A percentile compares a stretch with the other conserved stretches of the same genome.
phyloP scores from a whole-genome alignment of 2,797 vertebrate species.

The Poecile montanus region DNA sequence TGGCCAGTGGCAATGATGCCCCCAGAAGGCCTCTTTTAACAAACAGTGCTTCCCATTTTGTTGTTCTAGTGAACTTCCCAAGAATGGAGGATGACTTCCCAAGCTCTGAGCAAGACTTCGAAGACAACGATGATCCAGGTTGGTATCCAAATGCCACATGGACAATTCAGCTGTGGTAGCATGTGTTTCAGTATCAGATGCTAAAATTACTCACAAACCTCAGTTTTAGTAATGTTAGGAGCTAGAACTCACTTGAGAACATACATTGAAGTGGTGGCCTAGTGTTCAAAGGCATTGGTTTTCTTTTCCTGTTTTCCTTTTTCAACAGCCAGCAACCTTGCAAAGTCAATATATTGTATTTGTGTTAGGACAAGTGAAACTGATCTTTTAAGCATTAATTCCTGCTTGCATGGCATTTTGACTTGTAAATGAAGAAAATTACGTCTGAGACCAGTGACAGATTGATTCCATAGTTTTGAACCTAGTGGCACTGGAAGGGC shows the following conservation, averaged over 20 bases:
- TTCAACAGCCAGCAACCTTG: neutral
- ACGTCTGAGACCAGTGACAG: conserved; percentile 12
- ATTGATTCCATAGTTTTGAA: conserved; percentile 30
- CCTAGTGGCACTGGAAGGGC: neutral
- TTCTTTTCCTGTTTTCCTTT: conserved; percentile 18
- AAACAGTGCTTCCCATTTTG: conserved; percentile 39
- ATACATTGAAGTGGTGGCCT: neutral
- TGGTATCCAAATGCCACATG: conserved; percentile 22
- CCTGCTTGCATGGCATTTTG: conserved; percentile 39
- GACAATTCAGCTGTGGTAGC: neutral
- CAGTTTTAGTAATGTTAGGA: neutral
- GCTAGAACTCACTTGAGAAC: neutral
- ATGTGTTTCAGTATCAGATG: neutral
- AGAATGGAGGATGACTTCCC: conserved; percentile 60
- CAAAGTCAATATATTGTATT: conserved; percentile 56
- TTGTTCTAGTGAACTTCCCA: conserved; percentile 77
- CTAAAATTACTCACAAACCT: neutral
- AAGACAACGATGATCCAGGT: conserved; percentile 67
- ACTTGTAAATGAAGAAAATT: conserved; percentile 54
- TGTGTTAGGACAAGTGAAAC: conserved; percentile 49
- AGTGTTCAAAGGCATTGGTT: neutral
- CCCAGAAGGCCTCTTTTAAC: neutral
- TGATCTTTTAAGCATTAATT: conserved; percentile 53
- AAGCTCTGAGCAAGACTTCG: conserved; percentile 60
- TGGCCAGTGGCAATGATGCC: neutral